A percentile compares a stretch with the other conserved stretches of the same genome.
phyloP scores from a whole-genome alignment of 37 sponge, comb jelly and placozoan species.

The Ephydatia muelleri region DNA sequence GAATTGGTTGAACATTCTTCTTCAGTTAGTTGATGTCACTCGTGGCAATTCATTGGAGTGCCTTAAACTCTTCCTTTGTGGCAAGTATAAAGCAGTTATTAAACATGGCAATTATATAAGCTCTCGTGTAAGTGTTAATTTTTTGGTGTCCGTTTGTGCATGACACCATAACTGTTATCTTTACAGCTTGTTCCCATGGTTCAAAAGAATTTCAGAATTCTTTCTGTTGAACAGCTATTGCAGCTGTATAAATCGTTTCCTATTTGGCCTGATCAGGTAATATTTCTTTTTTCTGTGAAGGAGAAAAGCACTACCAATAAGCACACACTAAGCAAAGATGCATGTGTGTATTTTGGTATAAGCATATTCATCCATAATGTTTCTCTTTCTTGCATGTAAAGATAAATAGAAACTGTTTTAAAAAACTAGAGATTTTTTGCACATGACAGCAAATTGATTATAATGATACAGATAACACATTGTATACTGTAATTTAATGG shows the following conservation, averaged over 20 bases:
- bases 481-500: too few relatives aligned
- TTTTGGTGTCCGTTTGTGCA: too few relatives aligned
- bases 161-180: neutral
- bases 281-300: too few relatives aligned
- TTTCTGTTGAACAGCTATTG: neutral
- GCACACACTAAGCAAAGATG: neutral
- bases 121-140: neutral
- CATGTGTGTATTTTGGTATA: too few relatives aligned
- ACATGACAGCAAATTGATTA: too few relatives aligned
- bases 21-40: constrained; percentile 42
- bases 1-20: constrained; percentile 41
- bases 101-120: neutral
- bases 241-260: neutral
- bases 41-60: neutral
- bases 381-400: too few relatives aligned
- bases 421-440: neutral
- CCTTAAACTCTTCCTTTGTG: constrained; percentile 7
- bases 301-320: too few relatives aligned
- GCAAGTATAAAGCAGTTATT: neutral
- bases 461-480: too few relatives aligned
- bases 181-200: neutral
- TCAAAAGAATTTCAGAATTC: neutral
- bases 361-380: too few relatives aligned
- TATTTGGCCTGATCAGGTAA: neutral
- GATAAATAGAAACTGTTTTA: too few relatives aligned